These are phyloP conservation scores for Tipula vernalis DNA, from an alignment of 2,888 invertebrate genomes.

Conservation along the genomic window DNA sequence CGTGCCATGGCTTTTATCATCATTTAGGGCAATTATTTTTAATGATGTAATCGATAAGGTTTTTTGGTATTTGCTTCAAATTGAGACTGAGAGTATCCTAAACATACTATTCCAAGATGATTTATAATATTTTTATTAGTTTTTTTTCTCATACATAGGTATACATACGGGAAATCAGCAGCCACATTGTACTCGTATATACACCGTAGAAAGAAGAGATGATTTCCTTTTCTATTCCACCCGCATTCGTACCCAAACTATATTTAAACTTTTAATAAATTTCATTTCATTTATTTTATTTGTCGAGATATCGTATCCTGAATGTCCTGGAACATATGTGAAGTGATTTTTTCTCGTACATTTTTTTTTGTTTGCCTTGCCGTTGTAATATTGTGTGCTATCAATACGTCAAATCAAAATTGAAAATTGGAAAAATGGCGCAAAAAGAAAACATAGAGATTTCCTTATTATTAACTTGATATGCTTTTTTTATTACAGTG, in stretches of 20 bases:
- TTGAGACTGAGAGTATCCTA: not conserved
- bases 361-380: not conserved
- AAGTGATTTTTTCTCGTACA: not conserved
- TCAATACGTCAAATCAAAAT: conserved; percentile 4
- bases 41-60: not conserved
- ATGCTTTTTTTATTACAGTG: not conserved
- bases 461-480: not conserved
- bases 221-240: not conserved
- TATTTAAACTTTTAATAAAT: not conserved
- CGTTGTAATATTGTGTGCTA: not conserved
- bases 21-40: not conserved
- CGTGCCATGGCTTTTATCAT: not conserved
- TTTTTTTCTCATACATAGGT: not conserved
- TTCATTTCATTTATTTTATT: not conserved
- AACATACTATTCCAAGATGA: not conserved
- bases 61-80: not conserved
- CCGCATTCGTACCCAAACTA: not conserved
- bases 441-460: not conserved
- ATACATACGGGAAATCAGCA: not conserved
- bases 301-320: not conserved
- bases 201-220: not conserved
- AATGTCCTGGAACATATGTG: not conserved
- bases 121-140: not conserved
- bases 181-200: not conserved
- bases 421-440: not conserved